A percentile compares a stretch with the other conserved stretches of the same genome.
Conservation (phyloP, 2,888 invertebrate species). For the Antitype chi region DNA sequence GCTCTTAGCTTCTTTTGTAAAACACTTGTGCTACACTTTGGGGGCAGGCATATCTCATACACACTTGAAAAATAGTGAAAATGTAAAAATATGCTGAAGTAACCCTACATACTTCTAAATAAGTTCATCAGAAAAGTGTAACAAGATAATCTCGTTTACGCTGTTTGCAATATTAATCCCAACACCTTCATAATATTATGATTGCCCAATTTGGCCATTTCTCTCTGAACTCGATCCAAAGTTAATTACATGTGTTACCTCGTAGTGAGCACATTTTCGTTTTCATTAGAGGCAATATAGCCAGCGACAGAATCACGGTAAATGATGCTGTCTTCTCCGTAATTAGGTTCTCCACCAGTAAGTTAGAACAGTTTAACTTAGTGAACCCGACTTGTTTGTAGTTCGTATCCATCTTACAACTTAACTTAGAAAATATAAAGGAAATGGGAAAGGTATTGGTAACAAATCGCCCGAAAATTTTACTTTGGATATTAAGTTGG, state of each 20-base stretch:
- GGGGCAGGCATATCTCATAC: slow-evolving; percentile 26
- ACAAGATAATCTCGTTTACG: slow-evolving; percentile 38
- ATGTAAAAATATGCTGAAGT: slow-evolving; percentile 22
- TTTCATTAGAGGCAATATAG: slow-evolving; percentile 53
- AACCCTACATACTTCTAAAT: slow-evolving; percentile 24
- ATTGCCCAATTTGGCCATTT: slow-evolving; percentile 56
- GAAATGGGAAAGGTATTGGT: slow-evolving; percentile 57
- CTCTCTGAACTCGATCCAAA: slow-evolving; percentile 57
- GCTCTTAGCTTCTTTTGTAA: slow-evolving; percentile 64
- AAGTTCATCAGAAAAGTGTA: slow-evolving; percentile 37
- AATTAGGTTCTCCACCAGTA: slow-evolving; percentile 45
- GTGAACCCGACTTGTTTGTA: slow-evolving; percentile 62
- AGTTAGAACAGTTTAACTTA: slow-evolving; percentile 52
- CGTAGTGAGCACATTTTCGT: slow-evolving; percentile 56
- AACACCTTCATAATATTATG: slow-evolving; percentile 52
- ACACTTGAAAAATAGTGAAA: slow-evolving; percentile 31
- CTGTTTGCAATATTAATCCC: slow-evolving; percentile 52
- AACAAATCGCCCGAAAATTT: slow-evolving; percentile 67
- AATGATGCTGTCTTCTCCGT: slow-evolving; percentile 51
- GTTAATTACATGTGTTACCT: slow-evolving; percentile 61
- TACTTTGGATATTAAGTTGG: slow-evolving; percentile 64
- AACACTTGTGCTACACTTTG: slow-evolving; percentile 54
- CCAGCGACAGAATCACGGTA: slow-evolving; percentile 55
- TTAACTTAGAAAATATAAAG: slow-evolving; percentile 58
- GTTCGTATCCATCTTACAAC: slow-evolving; percentile 48